Conservation (phyloP, 2,888 invertebrate species). For the Cheilosia pagana region DNA sequence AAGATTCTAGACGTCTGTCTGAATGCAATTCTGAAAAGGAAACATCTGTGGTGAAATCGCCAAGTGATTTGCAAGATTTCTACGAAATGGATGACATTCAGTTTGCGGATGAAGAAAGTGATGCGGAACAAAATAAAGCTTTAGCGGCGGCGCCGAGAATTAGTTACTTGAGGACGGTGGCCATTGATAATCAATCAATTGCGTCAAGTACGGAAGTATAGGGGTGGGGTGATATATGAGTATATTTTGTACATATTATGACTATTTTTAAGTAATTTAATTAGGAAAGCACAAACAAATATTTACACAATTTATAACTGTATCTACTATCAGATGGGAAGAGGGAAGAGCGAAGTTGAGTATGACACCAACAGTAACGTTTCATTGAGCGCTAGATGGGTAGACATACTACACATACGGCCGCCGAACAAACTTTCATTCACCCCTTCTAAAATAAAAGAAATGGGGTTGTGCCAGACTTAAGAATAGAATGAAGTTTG, state of each 20-base stretch:
- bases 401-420: too few relatives aligned
- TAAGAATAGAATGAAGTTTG: too few relatives aligned
- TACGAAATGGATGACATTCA: constrained; percentile 87
- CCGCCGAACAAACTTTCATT: too few relatives aligned
- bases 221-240: constrained; percentile 16
- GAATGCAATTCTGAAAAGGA: constrained; percentile 86
- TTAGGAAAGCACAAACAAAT: constrained; percentile 58
- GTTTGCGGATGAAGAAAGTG: constrained; percentile 87
- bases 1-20: constrained; percentile 45
- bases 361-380: too few relatives aligned
- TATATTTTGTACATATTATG: constrained; percentile 59
- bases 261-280: constrained; percentile 46
- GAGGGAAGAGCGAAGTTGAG: too few relatives aligned
- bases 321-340: neutral
- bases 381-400: too few relatives aligned
- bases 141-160: constrained; percentile 43
- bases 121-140: constrained; percentile 59
- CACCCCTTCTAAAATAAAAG: too few relatives aligned
- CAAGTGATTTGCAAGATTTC: constrained; percentile 85
- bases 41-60: constrained; percentile 88
- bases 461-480: too few relatives aligned
- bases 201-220: constrained; percentile 65
- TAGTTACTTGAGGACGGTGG: constrained; percentile 66
- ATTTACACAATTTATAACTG: constrained; percentile 34
- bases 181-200: constrained; percentile 70